Base-by-base conservation (phyloP, 2,888 invertebrate genomes). In the Matsumyia berberina region DNA sequence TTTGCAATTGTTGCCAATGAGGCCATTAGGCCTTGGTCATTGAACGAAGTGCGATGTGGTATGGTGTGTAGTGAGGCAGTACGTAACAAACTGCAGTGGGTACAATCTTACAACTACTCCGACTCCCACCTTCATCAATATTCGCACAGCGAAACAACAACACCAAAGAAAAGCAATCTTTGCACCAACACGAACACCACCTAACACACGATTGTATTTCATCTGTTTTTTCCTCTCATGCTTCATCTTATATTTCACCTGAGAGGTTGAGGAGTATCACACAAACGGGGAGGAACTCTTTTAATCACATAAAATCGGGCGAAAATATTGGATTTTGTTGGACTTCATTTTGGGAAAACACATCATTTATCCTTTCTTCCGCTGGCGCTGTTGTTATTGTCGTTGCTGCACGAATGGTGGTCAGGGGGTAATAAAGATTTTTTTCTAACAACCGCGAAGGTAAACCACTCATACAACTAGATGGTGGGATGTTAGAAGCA, bases 1-100 rank as follows among this genome's bases (percentile, higher is more conserved):
- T n/a, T 46, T 66, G 77, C 64, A 67, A 62, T 62, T 58, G 49
- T 62, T 69, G 69, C 62, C 79, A 83, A 79, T 78, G 57, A 49
- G 78, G 83, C 78, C 78, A 83, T 64, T 76, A 82, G 77, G 82
- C 83, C 79, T 79, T 79, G 79, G 83, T 69, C 79, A 83, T 35
- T 42, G 62, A 49, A 31, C 39, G 15, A 37, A 15, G 15, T 39
- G 15, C 33, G 55, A 19, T 60, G 60, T 44, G 42, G 24, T 58
- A 19, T 53, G 69, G 19, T 58, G 49, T 44, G 67, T 46, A 44
- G 42, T 64, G 60, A 8, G 37, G 51, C 46, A 74, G 42, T 51
- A 69, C 24, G 42, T 55, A 83, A 78, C 60, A 72, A n/a, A 79
- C 73, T 79, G 83, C 83, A 79, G 57, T 35, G 58, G 51, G 31